Conservation (phyloP, 2,797 vertebrate genomes). For the Mastacembelus armatus region DNA sequence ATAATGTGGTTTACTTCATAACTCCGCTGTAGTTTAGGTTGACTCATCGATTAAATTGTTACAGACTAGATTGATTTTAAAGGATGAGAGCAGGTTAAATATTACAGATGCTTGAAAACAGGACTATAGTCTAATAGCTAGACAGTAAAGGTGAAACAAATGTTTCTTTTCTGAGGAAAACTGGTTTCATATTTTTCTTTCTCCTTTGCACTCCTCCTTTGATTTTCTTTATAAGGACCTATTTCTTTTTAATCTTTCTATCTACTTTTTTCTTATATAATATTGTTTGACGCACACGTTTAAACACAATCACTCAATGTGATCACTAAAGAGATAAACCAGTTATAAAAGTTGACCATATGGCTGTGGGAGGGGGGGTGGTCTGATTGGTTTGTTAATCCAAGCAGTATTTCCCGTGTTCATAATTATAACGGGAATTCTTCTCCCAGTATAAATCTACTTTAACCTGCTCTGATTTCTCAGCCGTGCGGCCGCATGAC, state of each 20-base stretch:
- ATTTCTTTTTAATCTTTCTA: too few species aligned
- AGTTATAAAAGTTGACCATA: background rate
- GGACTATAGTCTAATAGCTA: background rate
- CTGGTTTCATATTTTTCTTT: background rate
- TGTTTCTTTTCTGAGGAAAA: too few species aligned
- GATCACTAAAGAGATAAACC: background rate
- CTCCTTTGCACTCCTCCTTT: too few species aligned
- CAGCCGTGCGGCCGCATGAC: slow-evolving; percentile 66
- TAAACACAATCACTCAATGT: too few species aligned
- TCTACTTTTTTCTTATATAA: too few species aligned
- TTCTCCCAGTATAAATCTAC: slow-evolving; percentile 17
- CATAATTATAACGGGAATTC: background rate
- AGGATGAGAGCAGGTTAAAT: background rate
- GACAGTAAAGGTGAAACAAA: background rate
- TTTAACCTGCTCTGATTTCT: slow-evolving; percentile 42
- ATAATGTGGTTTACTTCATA: rapidly evolving
- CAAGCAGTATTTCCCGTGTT: background rate
- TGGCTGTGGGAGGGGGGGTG: background rate
- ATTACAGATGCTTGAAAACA: background rate
- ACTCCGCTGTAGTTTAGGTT: background rate
- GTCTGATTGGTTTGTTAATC: background rate
- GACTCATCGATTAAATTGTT: background rate
- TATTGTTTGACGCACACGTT: background rate
- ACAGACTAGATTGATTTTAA: background rate
- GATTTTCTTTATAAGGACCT: too few species aligned